Evolutionary conservation across 2,113 vertebrate species (phyloP), one percentile per base, ranked within the genome.

Genomic region (Phyllopteryx taeniolatus): DNA sequence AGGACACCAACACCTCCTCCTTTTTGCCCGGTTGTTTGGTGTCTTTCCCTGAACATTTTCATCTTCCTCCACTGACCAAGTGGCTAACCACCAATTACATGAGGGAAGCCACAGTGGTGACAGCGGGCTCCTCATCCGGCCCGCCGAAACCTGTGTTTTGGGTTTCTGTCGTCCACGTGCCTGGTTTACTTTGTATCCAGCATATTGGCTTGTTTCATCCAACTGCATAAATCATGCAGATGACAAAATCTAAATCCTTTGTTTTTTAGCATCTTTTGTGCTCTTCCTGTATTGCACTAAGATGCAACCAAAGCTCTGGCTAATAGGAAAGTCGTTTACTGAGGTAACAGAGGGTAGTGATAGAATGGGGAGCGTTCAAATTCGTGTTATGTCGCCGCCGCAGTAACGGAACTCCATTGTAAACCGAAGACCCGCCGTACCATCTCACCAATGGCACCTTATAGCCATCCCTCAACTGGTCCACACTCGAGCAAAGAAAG

Each of bases 71-170:
- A 6, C 77, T 89, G 87, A 87, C 85, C 85, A 77, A 62, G 44
- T 79, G 82, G 71, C 67, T 69, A 85, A 88, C 89, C 90, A 75
- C 79, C 84, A 83, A 85, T 86, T 89, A 84, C 83, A 84, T 5
- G 20, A 51, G 83, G 80, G 70, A 85, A 87, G 80, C 89, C 86
- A 8, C 85, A 27, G 85, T 67, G 80, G 84, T 89, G 85, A 87
- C 79, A 74, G 83, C 73, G 42, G 72, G 67, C 66, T 54, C 62
- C 78, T 86, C 82, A 9, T 22, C 62, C n/a, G n/a, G 22, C 13
- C 57, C 19, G 51, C 47, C 47, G 72, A 82, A 86, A 72, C 82
- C 82, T 84, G 82, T 87, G 82, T 87, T 88, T 89, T 76, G 85
- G 79, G 86, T 56, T 56, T 56, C 56, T 59, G 11, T 14, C 22